phyloP scores from a whole-genome alignment of 2,888 invertebrate genomes.

The Macrophya annulata region DNA sequence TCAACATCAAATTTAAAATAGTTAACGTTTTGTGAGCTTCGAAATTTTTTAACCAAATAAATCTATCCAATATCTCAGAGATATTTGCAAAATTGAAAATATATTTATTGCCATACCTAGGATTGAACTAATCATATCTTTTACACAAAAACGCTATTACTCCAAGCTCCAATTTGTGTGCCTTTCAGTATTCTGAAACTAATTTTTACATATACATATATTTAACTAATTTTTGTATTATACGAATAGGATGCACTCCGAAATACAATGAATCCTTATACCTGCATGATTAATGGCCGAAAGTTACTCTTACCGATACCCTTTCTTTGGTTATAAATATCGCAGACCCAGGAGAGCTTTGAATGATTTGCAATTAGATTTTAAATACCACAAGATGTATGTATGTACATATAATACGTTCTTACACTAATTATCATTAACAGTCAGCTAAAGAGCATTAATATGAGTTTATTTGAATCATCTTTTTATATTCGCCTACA shows the following conservation, averaged over 20 bases:
- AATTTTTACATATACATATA: too few species aligned
- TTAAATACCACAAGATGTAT: not conserved
- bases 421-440: not conserved
- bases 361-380: not conserved
- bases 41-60: not conserved
- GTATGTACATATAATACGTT: too few species aligned
- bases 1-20: not conserved
- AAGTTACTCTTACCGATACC: not conserved
- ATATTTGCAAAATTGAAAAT: not conserved
- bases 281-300: too few species aligned
- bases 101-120: too few species aligned
- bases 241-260: too few species aligned
- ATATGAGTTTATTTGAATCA: not conserved
- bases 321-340: not conserved
- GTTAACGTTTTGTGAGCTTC: not conserved
- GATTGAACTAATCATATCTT: not conserved
- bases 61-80: not conserved
- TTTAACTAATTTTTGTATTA: too few species aligned
- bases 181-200: not conserved
- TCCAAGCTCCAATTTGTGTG: not conserved
- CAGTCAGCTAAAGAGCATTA: not conserved
- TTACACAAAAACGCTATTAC: not conserved
- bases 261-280: too few species aligned
- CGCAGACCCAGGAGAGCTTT: not conserved
- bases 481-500: not conserved